phyloP scores from a whole-genome alignment of 2,797 vertebrate species.

The Threskiornis aethiopicus region DNA sequence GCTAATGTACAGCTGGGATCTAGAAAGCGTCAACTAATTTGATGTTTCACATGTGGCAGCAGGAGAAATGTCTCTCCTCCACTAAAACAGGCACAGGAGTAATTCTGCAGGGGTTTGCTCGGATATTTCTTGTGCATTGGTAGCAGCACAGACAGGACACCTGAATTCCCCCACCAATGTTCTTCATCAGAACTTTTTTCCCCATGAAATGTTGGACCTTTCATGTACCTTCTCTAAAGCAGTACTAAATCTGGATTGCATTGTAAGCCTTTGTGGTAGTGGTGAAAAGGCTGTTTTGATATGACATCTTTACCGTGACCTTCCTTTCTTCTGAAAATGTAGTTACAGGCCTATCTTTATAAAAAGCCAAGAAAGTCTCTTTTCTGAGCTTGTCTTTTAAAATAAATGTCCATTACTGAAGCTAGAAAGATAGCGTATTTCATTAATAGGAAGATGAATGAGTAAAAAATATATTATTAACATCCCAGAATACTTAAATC shows the following conservation, averaged over 20 bases:
- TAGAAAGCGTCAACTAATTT: background rate
- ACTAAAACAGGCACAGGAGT: background rate
- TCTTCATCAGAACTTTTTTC: slow-evolving; percentile 5
- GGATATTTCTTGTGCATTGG: background rate
- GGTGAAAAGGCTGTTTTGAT: slow-evolving; percentile 45
- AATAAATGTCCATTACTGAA: slow-evolving; percentile 37
- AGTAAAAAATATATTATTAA: slow-evolving; percentile 61
- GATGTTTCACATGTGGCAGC: background rate
- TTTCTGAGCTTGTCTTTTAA: slow-evolving; percentile 37
- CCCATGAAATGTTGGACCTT: background rate
- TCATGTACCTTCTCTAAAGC: background rate
- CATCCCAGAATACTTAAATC: slow-evolving; percentile 37
- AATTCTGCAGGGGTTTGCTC: background rate
- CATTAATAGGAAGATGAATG: slow-evolving; percentile 67
- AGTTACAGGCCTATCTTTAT: slow-evolving; percentile 14
- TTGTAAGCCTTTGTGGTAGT: slow-evolving; percentile 28
- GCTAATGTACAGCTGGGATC: background rate
- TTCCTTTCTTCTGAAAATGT: slow-evolving; percentile 62
- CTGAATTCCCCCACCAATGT: background rate
- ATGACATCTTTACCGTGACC: background rate
- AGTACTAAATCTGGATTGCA: background rate
- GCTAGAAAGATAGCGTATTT: slow-evolving; percentile 10
- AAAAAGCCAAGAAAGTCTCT: slow-evolving; percentile 10
- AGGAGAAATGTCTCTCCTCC: background rate
- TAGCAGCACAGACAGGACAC: background rate